Evolutionary conservation across 2,888 invertebrate genomes (phyloP), one percentile per base, ranked within the genome.

Genomic region (Mycalesis mineus): DNA sequence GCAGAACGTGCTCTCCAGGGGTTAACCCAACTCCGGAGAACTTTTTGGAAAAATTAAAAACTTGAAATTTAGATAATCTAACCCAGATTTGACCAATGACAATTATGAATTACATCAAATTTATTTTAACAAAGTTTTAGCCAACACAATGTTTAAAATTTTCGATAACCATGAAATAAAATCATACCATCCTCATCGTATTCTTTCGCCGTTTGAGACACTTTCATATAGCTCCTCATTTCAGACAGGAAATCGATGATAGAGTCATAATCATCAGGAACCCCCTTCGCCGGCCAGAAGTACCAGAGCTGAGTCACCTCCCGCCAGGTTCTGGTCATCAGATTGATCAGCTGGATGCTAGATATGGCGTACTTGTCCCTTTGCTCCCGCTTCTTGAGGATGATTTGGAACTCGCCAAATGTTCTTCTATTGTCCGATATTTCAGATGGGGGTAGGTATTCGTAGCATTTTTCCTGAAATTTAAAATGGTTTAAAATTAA

Each of bases 281-380:
- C 94, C 0, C 97, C 97, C 63, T 94, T 93, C n/a, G 93, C 92
- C 0, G 98, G 97, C 98, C 98, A 98, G 73, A 96, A 93, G 88
- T 96, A 97, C 97, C 98, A 98, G 72, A 97, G 93, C 74, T 98
- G 98, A 0, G 94, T 95, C 55, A 98, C 91, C 79, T 98, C 97
- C 42, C 97, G 88, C 92, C 95, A 95, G 61, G 95, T 94, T 78
- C 96, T 95, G 45, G 94, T 95, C 65, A 93, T 91, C 81, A 95
- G 88, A 79, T 96, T 95, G 89, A 96, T 95, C 1, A 98, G 87
- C 77, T 96, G 94, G 14, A 98, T 89, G 67, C 92, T 94, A 22
- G 97, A 97, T 57, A 97, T 94, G 48, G 97, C 95, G 79, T 97
- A 98, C 81, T 97, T 96, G 75, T 97, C 96, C 71, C 95, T 94